A percentile compares a stretch with the other conserved stretches of the same genome.
These are phyloP conservation scores for Hemibagrus wyckioides DNA, from an alignment of 2,113 vertebrate genomes.

Conservation along the genomic window DNA sequence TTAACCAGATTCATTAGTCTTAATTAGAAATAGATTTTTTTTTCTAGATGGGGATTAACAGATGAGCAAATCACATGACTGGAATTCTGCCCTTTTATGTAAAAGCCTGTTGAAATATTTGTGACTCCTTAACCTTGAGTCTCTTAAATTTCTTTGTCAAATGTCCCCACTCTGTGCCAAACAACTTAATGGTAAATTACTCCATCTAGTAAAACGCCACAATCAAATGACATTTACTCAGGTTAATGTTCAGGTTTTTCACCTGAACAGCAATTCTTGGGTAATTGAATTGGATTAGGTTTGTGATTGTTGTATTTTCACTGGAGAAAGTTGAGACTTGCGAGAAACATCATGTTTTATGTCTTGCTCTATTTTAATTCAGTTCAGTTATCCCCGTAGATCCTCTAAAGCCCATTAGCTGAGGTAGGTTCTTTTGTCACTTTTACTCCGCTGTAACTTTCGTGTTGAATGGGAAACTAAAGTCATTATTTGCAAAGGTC, in stretches of 20 bases:
- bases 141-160: not conserved
- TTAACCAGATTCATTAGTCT: constrained; percentile 71
- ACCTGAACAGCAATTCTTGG: not conserved
- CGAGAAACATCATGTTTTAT: not conserved
- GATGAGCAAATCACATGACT: constrained; percentile 59
- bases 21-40: constrained; percentile 64
- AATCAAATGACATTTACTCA: constrained; percentile 4
- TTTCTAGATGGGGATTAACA: constrained; percentile 65
- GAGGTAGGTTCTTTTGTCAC: not conserved
- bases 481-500: constrained; percentile 15
- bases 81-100: constrained; percentile 50
- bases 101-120: constrained; percentile 53
- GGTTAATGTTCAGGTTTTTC: not conserved
- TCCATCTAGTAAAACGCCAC: not conserved
- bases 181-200: constrained; percentile 10
- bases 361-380: not conserved
- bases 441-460: not conserved
- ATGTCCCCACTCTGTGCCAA: not conserved
- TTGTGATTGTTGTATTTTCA: not conserved
- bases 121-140: not conserved
- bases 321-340: not conserved
- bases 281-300: not conserved
- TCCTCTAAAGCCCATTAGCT: not conserved
- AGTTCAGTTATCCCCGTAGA: not conserved
- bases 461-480: not conserved